Evolutionary conservation across 2,113 vertebrate species (phyloP).

Genomic region (Cathartes aura): DNA sequence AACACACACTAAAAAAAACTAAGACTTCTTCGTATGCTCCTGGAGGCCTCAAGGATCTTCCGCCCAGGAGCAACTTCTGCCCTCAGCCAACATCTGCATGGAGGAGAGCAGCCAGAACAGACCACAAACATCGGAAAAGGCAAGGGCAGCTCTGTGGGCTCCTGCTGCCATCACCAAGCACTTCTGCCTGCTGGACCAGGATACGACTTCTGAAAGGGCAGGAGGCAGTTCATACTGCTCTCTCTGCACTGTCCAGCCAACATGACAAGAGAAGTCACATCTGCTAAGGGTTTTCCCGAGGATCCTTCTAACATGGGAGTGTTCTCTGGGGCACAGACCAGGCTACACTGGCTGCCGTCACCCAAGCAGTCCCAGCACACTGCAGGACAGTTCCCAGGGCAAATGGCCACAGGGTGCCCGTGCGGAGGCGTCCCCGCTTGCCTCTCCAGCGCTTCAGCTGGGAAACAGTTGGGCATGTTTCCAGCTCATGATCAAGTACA

Average conservation of each 20-base stretch:
- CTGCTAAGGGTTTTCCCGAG: background rate
- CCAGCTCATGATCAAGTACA: background rate
- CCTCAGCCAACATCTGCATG: fast-evolving
- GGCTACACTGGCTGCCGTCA: background rate
- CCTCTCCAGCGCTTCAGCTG: fast-evolving
- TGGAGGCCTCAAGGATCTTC: background rate
- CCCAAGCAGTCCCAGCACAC: background rate
- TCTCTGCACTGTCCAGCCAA: fast-evolving
- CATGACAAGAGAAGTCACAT: fast-evolving
- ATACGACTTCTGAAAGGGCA: background rate
- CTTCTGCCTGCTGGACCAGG: background rate
- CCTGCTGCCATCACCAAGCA: background rate
- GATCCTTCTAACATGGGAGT: fast-evolving
- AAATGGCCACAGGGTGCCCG: fast-evolving
- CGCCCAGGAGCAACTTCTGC: background rate
- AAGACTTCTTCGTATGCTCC: fast-evolving
- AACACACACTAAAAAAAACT: background rate
- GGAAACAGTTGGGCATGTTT: background rate
- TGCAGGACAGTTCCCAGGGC: background rate
- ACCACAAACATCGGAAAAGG: fast-evolving
- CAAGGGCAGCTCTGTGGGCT: background rate
- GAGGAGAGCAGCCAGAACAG: background rate
- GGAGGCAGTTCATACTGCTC: fast-evolving
- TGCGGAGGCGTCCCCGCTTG: background rate
- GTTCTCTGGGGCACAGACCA: background rate